Percentiles rank a stretch among this genome's conserved stretches.
Evolutionary conservation across 2,113 vertebrate genomes (phyloP).

Genomic region (Phocoena phocoena): DNA sequence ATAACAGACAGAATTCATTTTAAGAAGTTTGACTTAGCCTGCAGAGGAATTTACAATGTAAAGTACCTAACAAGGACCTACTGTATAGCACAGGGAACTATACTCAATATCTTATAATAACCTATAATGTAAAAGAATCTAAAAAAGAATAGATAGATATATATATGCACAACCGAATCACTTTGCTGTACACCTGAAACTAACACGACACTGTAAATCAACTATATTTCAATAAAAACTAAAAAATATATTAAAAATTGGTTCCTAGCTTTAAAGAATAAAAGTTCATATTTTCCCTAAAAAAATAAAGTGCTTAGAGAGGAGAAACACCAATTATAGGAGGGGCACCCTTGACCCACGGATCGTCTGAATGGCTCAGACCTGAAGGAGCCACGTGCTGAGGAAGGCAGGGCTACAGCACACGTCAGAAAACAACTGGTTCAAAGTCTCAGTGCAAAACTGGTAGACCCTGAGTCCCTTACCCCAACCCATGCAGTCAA

Average conservation of each 20-base stretch:
- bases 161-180: neutral
- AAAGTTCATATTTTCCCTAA: neutral
- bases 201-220: neutral
- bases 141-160: neutral
- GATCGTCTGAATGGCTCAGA: neutral
- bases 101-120: neutral
- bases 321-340: neutral
- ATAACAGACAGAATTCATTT: constrained; percentile 31
- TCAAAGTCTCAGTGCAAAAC: neutral
- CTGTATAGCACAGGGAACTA: neutral
- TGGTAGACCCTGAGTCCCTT: neutral
- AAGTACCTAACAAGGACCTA: neutral
- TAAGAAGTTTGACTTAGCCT: neutral
- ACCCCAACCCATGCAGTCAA: neutral
- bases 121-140: neutral
- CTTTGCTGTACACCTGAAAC: neutral
- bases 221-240: neutral
- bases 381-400: neutral
- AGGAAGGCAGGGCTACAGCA: neutral
- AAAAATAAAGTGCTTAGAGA: neutral
- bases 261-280: neutral
- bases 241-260: neutral
- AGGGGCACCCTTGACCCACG: accelerated
- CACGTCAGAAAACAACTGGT: neutral
- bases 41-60: neutral